Base-by-base conservation (phyloP, 2,797 vertebrate genomes). In the Anisognathus igniventris region DNA sequence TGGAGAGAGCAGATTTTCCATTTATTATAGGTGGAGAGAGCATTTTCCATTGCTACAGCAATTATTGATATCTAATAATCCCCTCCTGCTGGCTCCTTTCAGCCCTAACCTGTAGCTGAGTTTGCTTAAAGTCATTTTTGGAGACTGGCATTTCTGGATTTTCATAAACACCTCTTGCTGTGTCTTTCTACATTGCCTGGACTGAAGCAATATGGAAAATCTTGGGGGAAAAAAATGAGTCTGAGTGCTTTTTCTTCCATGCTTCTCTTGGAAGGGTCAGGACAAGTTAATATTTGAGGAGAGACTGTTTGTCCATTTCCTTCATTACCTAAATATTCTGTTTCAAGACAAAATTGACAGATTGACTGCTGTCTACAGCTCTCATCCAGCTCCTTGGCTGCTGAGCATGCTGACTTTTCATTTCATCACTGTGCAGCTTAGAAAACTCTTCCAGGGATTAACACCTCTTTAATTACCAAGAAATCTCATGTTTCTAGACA, bases 391-490 rank as follows among this genome's bases (percentile, higher is more conserved):
- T 84, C 77, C 40, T 28, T 12, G 53, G 47, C 51, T 4, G 7
- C 76, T 35, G 73, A 91, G 12, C 40, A 77, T 1, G 6, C 18
- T 19, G 58, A 58, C 39, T 51, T 88, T 88, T 84, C 33, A 17
- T 70, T 73, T 76, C 60, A 58, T 25, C 74, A 9, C 16, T 10
- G 12, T 58, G 37, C 68, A 87, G 84, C 72, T 93, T 33, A 48
- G 78, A 27, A 89, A 80, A 91, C 20, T 25, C 53, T 86, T 92
- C 64, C 67, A 87, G 67, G 45, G 58, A 31, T 93, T 90, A 78
- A 83, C 47, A 85, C 23, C 73, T 88, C 89, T 91, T 92, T 91
- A 93, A 94, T 95, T 91, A 92, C 65, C 15, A 54, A 62, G 58
- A 56, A 86, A 60, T 83, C 64, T 75, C 66, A 39, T 76, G 56